Evolutionary conservation across 2,113 vertebrate genomes (phyloP), one percentile per base, ranked within the genome.

Genomic region (Alces alces): DNA sequence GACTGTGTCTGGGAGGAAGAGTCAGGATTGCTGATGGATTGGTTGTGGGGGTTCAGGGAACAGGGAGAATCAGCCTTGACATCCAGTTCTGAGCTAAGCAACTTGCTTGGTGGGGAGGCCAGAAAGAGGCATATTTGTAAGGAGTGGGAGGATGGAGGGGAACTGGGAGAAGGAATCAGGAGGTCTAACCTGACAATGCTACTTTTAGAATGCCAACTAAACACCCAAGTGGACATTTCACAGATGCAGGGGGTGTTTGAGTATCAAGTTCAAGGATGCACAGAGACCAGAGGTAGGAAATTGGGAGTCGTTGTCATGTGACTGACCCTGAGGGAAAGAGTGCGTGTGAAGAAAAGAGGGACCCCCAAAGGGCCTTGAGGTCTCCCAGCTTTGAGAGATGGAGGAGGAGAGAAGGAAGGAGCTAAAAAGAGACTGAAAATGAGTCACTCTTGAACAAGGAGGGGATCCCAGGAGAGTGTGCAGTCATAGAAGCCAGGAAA

Each of bases 331-430:
- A 61, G n/a, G 11, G 43, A 55, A 30, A 93, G n/a, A 73, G 4
- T 25, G 3, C 1, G 5, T 2, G 10, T 2, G 8, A 55, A 39
- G 33, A 78, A 28, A 64, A 84, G 50, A 78, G 7, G 23, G 25
- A 1, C 21, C 66, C 1, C n/a, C 64, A 30, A 6, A 45, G 33
- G 57, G 19, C 33, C 2, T 0, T 6, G 21, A 10, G 33, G 28
- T 3, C 10, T 17, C 66, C 30, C 5, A 2, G 14, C n/a, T n/a
- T 61, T 23, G 5, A 43, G 36, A 73, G 17, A 36, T 79, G 78
- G 66, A 45, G 64, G 16, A 2, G 36, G 33, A 21, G 21, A 54
- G 45, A 58, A 27, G 17, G 27, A 82, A 11, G 14, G 43, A 73
- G 58, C n/a, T 8, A 30, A 36, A 25, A 61, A 89, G 30, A 9